phyloP scores from a whole-genome alignment of 2,888 invertebrate species.

The Plebejus argus region DNA sequence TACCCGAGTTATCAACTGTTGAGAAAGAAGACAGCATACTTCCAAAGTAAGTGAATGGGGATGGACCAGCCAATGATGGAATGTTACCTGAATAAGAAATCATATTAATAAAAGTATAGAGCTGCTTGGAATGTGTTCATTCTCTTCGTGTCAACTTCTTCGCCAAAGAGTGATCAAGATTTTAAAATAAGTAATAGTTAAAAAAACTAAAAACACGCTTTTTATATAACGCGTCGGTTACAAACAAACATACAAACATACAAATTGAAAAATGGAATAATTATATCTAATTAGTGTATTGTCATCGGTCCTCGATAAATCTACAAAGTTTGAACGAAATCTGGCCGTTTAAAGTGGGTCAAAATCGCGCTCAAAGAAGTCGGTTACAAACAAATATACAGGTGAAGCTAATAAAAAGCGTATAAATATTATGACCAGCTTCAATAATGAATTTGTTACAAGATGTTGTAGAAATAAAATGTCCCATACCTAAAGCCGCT shows the following conservation, averaged over 20 bases:
- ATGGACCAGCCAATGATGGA: constrained; percentile 70
- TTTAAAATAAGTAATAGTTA: too few species aligned
- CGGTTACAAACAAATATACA: too few species aligned
- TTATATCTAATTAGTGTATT: too few species aligned
- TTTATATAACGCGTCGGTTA: too few species aligned
- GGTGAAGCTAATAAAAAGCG: too few species aligned
- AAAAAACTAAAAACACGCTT: too few species aligned
- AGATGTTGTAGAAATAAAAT: neutral
- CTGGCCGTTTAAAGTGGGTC: too few species aligned
- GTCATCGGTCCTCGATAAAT: too few species aligned
- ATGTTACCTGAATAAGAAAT: constrained; percentile 56
- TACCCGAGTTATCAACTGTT: constrained; percentile 57
- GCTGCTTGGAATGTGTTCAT: neutral
- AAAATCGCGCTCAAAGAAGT: too few species aligned
- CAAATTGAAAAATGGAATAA: too few species aligned
- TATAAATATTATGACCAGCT: neutral
- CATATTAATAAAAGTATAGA: neutral
- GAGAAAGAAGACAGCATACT: constrained; percentile 61
- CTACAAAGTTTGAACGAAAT: too few species aligned
- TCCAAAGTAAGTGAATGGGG: constrained; percentile 69
- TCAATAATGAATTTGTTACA: neutral
- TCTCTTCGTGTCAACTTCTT: neutral
- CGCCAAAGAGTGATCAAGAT: neutral
- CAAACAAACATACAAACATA: too few species aligned
- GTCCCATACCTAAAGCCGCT: constrained; percentile 59